These are phyloP conservation scores for Drosophila trapezifrons DNA, from an alignment of 1,140 invertebrate species.

Conservation along the genomic window DNA sequence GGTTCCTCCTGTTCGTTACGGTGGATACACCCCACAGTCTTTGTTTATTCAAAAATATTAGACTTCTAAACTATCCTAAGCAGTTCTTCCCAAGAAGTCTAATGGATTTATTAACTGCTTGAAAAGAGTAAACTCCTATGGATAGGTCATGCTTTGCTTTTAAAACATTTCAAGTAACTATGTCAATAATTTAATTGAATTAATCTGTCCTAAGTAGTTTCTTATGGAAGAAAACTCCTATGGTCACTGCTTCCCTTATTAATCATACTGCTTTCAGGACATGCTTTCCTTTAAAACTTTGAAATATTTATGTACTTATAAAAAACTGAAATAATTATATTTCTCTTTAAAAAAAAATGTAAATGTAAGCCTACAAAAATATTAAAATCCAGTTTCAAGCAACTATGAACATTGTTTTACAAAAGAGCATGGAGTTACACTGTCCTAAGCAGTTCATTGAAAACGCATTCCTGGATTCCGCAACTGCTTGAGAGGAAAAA, in stretches of 20 bases:
- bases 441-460: not conserved
- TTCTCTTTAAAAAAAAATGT: no score
- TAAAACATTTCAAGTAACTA: no score
- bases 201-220: not conserved
- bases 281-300: not conserved
- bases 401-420: not conserved
- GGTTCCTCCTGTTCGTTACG: slow-evolving; percentile 9
- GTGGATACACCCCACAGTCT: no score
- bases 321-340: not conserved
- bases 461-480: not conserved
- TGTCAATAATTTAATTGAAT: not conserved
- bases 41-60: not conserved
- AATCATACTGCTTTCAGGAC: not conserved
- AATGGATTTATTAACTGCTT: not conserved
- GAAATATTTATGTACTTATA: not conserved
- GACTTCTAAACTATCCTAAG: not conserved
- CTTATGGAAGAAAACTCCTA: not conserved
- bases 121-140: not conserved
- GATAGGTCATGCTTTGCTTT: no score
- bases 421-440: not conserved
- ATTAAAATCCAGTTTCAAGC: not conserved
- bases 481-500: not conserved
- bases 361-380: not conserved
- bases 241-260: not conserved
- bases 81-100: not conserved